phyloP scores from a whole-genome alignment of 2,888 invertebrate species.

The Polymixis flavicincta region DNA sequence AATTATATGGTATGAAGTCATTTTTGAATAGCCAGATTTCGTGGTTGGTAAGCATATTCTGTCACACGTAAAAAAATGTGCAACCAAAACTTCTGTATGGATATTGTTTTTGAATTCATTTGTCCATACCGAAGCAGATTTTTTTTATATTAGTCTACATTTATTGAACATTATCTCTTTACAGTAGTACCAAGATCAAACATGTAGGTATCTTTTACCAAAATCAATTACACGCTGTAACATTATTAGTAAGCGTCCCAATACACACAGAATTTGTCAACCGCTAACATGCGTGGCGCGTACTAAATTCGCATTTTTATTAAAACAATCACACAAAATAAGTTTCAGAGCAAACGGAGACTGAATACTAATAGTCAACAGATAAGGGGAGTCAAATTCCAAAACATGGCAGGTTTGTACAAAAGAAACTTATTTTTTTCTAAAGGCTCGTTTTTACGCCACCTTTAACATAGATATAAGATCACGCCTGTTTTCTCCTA shows the following conservation, averaged over 20 bases:
- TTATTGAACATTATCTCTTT: too few species aligned
- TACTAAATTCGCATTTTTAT: constrained; percentile 58
- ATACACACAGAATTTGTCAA: constrained; percentile 52
- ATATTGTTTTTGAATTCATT: background rate
- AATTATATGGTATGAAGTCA: too few species aligned
- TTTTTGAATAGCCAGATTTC: background rate
- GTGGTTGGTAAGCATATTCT: background rate
- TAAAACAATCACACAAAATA: constrained; percentile 64
- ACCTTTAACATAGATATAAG: background rate
- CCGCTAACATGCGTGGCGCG: constrained; percentile 34
- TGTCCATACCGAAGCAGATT: background rate
- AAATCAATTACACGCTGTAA: constrained; percentile 18
- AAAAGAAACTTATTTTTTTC: constrained; percentile 19
- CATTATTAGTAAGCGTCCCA: constrained; percentile 54
- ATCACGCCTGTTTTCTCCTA: background rate
- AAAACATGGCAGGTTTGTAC: constrained; percentile 44
- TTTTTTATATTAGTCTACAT: too few species aligned
- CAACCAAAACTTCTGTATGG: background rate
- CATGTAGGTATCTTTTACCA: background rate
- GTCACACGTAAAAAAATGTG: background rate
- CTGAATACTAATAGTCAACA: constrained; percentile 57
- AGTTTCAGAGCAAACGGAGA: constrained; percentile 49
- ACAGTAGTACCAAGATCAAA: background rate
- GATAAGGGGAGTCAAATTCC: constrained; percentile 52
- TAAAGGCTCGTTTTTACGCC: background rate